A percentile compares a stretch with the other conserved stretches of the same genome.
Conservation (phyloP, 2,888 invertebrate genomes). For the Brachyopa scutellaris region DNA sequence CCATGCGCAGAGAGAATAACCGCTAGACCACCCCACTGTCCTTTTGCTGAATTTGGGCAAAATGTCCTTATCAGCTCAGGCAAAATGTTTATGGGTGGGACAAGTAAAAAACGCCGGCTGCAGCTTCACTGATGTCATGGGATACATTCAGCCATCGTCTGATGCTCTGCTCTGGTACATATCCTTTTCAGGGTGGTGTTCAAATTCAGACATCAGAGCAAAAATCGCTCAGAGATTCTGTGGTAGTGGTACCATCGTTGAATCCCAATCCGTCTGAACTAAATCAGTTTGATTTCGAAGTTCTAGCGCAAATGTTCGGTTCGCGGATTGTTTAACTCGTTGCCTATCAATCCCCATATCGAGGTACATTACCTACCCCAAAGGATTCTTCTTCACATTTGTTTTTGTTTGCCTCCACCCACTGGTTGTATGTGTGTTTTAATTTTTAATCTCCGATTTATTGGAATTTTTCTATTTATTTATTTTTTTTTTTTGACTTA, state of each 20-base stretch:
- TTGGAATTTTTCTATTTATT: constrained; percentile 2
- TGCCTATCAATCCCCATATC: constrained; percentile 11
- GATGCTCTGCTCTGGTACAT: constrained; percentile 16
- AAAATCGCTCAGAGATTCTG: constrained; percentile 43
- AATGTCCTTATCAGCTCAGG: constrained; percentile 53
- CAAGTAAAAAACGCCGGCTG: constrained; percentile 56
- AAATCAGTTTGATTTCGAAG: constrained; percentile 57
- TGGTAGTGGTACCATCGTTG: constrained; percentile 32
- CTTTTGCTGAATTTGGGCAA: constrained; percentile 58
- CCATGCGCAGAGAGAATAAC: constrained; percentile 51
- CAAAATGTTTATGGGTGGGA: constrained; percentile 30
- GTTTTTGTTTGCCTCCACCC: neutral
- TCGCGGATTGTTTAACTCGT: constrained; percentile 51
- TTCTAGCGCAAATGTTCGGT: constrained; percentile 58
- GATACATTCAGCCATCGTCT: constrained; percentile 55
- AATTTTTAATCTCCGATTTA: neutral
- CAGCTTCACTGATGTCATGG: constrained; percentile 1
- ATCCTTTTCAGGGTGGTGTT: constrained; percentile 56
- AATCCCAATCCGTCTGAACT: constrained; percentile 20
- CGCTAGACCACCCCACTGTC: neutral
- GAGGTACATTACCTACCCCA: constrained; percentile 72
- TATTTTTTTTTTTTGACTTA: constrained; percentile 9
- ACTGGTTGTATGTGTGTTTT: constrained; percentile 13
- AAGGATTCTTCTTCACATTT: constrained; percentile 34
- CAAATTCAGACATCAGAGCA: too few relatives aligned